phyloP scores from a whole-genome alignment of 92 coral and sea anemone species.

The Scolanthus callimorphus region DNA sequence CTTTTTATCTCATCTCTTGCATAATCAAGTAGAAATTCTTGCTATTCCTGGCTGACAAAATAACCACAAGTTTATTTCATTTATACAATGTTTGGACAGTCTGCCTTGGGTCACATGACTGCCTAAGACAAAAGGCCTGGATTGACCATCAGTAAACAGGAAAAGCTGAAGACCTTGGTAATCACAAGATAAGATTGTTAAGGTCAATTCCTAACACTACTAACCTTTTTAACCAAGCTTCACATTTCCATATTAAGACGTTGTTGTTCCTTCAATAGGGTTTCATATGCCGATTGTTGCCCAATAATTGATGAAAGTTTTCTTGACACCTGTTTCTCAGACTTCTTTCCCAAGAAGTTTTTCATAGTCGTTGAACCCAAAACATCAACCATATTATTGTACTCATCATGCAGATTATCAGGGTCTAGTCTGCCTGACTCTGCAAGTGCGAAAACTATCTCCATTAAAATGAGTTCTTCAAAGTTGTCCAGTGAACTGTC shows the following conservation, averaged over 20 bases:
- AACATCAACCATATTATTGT: conserved; percentile 24
- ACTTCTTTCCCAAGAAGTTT: conserved; percentile 32
- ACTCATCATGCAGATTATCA: conserved; percentile 23
- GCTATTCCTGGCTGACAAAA: no score
- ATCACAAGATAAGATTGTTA: no score
- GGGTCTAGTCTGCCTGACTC: conserved; percentile 31
- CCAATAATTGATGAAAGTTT: conserved; percentile 31
- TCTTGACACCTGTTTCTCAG: conserved; percentile 30
- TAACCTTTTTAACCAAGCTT: not conserved
- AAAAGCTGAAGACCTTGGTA: no score
- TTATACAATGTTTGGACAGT: no score
- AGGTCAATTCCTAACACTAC: no score
- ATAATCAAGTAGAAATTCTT: no score
- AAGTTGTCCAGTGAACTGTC: conserved; percentile 64
- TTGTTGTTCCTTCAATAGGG: conserved; percentile 43
- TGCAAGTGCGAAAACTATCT: conserved; percentile 26
- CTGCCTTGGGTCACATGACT: no score
- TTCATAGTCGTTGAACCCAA: conserved; percentile 14
- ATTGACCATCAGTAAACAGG: no score
- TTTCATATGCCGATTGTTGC: conserved; percentile 23
- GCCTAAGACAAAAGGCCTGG: no score
- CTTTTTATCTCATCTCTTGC: no score
- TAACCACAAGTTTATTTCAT: no score
- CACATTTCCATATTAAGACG: conserved; percentile 30
- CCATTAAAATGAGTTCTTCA: conserved; percentile 53